Conservation (phyloP, 2,888 invertebrate genomes). For the Argyresthia albistria region DNA sequence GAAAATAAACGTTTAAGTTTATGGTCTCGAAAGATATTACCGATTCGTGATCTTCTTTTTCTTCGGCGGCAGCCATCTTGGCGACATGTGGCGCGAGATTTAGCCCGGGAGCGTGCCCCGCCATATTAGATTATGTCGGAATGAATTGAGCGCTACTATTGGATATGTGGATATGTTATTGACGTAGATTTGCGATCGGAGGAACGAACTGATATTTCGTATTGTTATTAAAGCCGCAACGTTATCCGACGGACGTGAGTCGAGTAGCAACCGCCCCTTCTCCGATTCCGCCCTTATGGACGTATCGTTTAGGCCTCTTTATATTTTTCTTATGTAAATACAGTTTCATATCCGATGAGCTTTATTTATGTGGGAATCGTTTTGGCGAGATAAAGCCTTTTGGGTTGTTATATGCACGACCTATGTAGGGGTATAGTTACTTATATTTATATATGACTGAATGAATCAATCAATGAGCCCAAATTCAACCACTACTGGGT, state of each 20-base stretch:
- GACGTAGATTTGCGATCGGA: conserved; percentile 72
- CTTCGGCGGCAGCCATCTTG: conserved; percentile 69
- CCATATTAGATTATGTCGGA: conserved; percentile 71
- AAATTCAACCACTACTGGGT: no score
- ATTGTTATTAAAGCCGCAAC: conserved; percentile 67
- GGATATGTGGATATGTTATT: conserved; percentile 74
- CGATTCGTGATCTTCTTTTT: conserved; percentile 72
- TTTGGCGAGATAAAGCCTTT: conserved; percentile 66
- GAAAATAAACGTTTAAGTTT: conserved; percentile 72
- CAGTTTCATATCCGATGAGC: conserved; percentile 71
- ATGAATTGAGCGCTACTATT: conserved; percentile 70
- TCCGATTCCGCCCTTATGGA: conserved; percentile 58
- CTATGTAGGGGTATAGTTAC: no score
- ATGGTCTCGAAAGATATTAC: conserved; percentile 73
- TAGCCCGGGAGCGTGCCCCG: conserved; percentile 69
- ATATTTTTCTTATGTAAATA: conserved; percentile 73
- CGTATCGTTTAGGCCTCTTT: conserved; percentile 70
- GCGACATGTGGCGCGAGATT: conserved; percentile 72
- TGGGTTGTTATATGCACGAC: conserved; percentile 29
- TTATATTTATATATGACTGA: no score
- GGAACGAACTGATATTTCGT: conserved; percentile 73
- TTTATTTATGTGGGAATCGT: conserved; percentile 74
- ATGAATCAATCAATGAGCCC: no score
- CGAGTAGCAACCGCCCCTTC: conserved; percentile 31
- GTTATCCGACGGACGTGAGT: conserved; percentile 53